Evolutionary conservation across 2,888 invertebrate genomes (phyloP).

Genomic region (Trissonchulus latispiculum): DNA sequence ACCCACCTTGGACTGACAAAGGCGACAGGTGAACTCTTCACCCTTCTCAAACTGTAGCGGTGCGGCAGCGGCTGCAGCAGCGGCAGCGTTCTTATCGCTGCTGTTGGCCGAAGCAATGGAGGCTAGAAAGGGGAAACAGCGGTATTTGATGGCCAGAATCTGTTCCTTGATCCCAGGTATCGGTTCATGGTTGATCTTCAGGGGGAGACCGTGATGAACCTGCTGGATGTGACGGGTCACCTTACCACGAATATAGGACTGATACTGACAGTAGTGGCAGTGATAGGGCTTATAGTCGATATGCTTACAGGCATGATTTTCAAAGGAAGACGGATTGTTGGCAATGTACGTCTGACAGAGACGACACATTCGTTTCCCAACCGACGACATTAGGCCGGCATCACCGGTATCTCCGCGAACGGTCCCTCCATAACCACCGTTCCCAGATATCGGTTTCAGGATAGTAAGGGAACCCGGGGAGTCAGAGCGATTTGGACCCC

Average conservation of each 20-base stretch:
- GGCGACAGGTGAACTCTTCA: not conserved
- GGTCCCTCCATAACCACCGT: not conserved
- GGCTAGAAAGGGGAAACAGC: conserved; percentile 22
- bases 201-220: conserved; percentile 15
- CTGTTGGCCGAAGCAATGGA: not conserved
- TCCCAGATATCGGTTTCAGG: not conserved
- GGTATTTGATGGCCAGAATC: conserved; percentile 14
- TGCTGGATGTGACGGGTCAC: conserved; percentile 22
- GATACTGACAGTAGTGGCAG: conserved; percentile 19
- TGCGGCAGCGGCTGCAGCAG: not conserved
- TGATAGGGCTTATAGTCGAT: conserved; percentile 23
- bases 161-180: conserved; percentile 20
- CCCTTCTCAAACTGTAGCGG: not conserved
- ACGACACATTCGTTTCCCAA: conserved; percentile 17
- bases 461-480: too few relatives aligned
- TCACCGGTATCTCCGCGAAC: not conserved
- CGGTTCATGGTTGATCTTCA: conserved; percentile 13
- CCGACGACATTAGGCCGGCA: not conserved
- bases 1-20: not conserved
- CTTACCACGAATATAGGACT: conserved; percentile 23
- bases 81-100: not conserved
- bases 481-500: not conserved
- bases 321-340: conserved; percentile 19
- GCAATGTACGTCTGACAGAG: conserved; percentile 20
- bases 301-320: conserved; percentile 24